These are phyloP conservation scores for Phragmatobia fuliginosa DNA, from an alignment of 2,888 invertebrate genomes.

Conservation along the genomic window DNA sequence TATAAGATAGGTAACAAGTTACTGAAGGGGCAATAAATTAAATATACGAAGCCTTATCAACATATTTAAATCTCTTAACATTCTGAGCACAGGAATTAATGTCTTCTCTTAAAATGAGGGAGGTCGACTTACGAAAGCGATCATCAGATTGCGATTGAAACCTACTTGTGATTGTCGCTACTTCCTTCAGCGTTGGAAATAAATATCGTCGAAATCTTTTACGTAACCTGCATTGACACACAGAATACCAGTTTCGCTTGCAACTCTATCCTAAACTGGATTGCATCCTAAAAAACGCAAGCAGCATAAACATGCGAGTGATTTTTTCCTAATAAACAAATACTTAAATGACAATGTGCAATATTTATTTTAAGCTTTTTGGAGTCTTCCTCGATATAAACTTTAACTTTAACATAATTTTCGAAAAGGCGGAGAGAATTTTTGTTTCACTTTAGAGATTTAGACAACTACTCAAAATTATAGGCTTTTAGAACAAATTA, in stretches of 20 bases:
- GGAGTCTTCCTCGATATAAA: too few relatives aligned
- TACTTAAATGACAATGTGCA: too few relatives aligned
- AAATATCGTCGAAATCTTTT: slow-evolving; percentile 6
- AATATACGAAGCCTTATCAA: too few relatives aligned
- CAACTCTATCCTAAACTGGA: background rate
- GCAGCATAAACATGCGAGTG: background rate
- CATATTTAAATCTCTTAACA: background rate
- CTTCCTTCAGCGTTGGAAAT: slow-evolving; percentile 1
- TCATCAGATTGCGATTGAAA: slow-evolving; percentile 28
- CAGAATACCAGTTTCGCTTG: background rate
- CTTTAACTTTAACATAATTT: too few relatives aligned
- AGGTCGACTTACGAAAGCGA: slow-evolving; percentile 44
- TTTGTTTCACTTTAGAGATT: too few relatives aligned
- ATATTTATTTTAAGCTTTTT: too few relatives aligned
- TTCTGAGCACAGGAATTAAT: slow-evolving; percentile 34
- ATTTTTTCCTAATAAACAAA: background rate
- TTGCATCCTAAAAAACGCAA: background rate
- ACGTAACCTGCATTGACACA: background rate
- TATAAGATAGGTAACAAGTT: too few relatives aligned
- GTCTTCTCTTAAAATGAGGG: slow-evolving; percentile 27
- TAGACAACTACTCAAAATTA: too few relatives aligned
- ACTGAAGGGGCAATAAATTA: too few relatives aligned
- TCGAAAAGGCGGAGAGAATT: too few relatives aligned
- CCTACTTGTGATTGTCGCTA: slow-evolving; percentile 2
- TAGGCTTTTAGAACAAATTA: too few relatives aligned